Evolutionary conservation across 2,797 vertebrate species (phyloP).

Genomic region (Falco concolor): DNA sequence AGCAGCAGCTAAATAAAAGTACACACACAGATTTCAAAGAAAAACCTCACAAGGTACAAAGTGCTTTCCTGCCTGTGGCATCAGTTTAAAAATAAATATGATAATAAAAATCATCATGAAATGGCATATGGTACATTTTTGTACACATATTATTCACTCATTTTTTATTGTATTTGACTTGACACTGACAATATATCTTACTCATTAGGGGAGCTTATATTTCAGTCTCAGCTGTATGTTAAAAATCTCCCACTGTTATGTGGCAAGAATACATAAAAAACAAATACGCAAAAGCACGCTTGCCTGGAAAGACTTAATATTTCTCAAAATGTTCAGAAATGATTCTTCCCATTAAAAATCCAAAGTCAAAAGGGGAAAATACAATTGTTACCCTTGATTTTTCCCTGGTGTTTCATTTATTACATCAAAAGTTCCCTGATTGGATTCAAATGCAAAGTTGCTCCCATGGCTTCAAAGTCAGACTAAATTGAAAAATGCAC

Average conservation of each 20-base stretch:
- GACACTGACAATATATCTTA: constrained; percentile 58
- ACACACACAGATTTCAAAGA: not conserved
- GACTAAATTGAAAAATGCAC: constrained; percentile 46
- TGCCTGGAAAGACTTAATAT: not conserved
- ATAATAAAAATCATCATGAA: constrained; percentile 8
- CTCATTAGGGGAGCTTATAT: constrained; percentile 64
- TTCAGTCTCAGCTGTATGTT: constrained; percentile 59
- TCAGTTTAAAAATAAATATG: constrained; percentile 14
- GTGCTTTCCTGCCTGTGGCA: not conserved
- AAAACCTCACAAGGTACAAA: constrained; percentile 12
- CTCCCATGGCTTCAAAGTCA: constrained; percentile 62
- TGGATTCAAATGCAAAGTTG: constrained; percentile 64
- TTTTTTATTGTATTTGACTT: constrained; percentile 64
- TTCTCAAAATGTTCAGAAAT: constrained; percentile 21
- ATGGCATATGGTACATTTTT: constrained; percentile 48
- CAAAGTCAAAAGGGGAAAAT: constrained; percentile 54
- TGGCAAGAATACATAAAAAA: constrained; percentile 36
- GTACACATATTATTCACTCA: constrained; percentile 43
- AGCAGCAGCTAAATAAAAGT: not conserved
- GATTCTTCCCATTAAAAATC: constrained; percentile 48
- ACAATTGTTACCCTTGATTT: constrained; percentile 60
- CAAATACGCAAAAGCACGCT: constrained; percentile 21
- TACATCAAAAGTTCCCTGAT: constrained; percentile 57
- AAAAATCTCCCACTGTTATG: constrained; percentile 58
- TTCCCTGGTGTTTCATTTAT: constrained; percentile 61